These are phyloP conservation scores for Linurgus olivaceus DNA, from an alignment of 2,797 vertebrate species.

Conservation along the genomic window DNA sequence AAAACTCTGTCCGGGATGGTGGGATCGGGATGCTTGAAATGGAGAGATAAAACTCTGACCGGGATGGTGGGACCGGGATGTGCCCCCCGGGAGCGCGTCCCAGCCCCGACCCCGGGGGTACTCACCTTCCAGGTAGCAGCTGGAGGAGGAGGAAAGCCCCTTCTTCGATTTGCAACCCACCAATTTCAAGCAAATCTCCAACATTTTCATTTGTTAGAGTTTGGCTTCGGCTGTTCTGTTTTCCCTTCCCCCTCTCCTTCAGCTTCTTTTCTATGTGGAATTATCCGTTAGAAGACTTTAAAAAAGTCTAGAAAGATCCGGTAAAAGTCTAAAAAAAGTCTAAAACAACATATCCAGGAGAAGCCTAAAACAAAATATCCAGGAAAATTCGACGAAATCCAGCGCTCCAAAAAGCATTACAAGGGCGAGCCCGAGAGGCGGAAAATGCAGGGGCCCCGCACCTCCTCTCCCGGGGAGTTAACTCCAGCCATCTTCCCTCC, in stretches of 20 bases:
- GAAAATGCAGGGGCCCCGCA: slow-evolving; percentile 44
- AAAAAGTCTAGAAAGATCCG: not conserved
- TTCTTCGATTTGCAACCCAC: slow-evolving; percentile 99
- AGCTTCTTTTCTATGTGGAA: not conserved
- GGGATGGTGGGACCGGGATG: too few species aligned
- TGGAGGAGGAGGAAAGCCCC: slow-evolving; percentile 95
- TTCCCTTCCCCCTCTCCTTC: not conserved
- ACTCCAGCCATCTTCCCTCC: slow-evolving; percentile 42
- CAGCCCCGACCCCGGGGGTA: not conserved
- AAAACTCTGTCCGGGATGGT: too few species aligned
- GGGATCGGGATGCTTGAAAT: not conserved
- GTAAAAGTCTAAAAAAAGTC: not conserved
- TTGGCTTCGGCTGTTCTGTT: slow-evolving; percentile 2
- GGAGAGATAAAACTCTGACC: too few species aligned
- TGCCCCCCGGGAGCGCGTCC: not conserved
- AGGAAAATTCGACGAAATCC: not conserved
- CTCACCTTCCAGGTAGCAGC: slow-evolving; percentile 98
- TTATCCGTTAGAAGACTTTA: not conserved
- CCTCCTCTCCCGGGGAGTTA: not conserved
- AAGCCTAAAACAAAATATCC: not conserved
- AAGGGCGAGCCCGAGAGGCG: not conserved
- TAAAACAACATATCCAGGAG: not conserved
- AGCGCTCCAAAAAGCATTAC: not conserved
- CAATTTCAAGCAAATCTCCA: slow-evolving; percentile 99
- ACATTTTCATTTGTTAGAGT: slow-evolving; percentile 92